Percentiles rank a stretch among this genome's conserved stretches.
Conservation (phyloP, 2,797 vertebrate species). For the Notolepis coatsorum region DNA sequence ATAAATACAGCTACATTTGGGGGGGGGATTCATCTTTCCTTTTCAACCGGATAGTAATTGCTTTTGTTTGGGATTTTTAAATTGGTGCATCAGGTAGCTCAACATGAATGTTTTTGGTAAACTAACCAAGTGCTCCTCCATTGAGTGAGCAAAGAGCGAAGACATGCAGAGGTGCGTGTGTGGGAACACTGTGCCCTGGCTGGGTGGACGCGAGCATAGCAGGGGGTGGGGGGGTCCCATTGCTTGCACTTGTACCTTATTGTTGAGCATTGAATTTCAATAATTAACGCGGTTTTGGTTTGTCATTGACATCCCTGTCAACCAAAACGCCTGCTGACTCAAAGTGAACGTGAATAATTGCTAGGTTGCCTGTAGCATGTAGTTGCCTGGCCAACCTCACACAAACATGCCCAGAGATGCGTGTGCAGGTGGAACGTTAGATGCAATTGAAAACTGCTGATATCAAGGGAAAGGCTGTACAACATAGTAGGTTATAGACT, state of each 20-base stretch:
- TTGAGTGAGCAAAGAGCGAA: background rate
- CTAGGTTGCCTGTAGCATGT: too few species aligned
- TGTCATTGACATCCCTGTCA: too few species aligned
- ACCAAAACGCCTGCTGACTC: background rate
- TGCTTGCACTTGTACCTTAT: too few species aligned
- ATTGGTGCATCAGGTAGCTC: background rate
- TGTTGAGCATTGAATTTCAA: too few species aligned
- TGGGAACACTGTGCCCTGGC: too few species aligned
- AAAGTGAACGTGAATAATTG: conserved; percentile 56
- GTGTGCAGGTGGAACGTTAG: conserved; percentile 57
- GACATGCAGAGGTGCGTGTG: too few species aligned
- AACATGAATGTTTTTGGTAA: background rate
- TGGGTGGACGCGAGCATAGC: too few species aligned
- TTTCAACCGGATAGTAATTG: conserved; percentile 24
- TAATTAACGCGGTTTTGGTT: too few species aligned
- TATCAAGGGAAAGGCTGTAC: background rate
- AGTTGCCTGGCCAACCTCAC: conserved; percentile 65
- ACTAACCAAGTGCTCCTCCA: background rate
- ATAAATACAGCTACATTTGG: conserved; percentile 39
- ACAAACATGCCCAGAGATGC: conserved; percentile 39
- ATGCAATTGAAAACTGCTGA: background rate
- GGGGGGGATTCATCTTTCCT: conserved; percentile 39
- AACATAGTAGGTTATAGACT: too few species aligned
- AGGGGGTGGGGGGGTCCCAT: too few species aligned
- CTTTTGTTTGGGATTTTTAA: conserved; percentile 8